Conservation (phyloP, 2,888 invertebrate species). For the Plebejus argus region DNA sequence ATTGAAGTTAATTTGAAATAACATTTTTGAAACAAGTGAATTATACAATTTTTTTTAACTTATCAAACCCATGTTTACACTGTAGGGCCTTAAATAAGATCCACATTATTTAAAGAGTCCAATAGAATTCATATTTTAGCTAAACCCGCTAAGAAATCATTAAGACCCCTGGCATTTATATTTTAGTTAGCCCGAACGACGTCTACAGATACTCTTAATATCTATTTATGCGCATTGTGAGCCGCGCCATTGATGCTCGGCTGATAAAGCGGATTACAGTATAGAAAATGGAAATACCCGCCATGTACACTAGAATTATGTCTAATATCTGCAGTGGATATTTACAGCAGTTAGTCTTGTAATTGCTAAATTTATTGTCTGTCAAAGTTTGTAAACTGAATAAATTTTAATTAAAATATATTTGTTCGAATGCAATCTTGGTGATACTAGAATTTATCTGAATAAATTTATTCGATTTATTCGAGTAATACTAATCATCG, state of each 20-base stretch:
- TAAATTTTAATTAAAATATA: conserved; percentile 40
- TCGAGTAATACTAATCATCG: conserved; percentile 37
- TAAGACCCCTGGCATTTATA: neutral
- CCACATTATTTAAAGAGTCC: no score
- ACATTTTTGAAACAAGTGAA: no score
- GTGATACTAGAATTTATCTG: conserved; percentile 35
- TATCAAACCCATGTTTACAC: no score
- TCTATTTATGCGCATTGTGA: conserved; percentile 28
- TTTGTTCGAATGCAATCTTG: conserved; percentile 35
- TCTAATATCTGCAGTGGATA: conserved; percentile 15
- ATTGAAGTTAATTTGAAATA: no score
- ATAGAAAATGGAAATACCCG: conserved; percentile 3
- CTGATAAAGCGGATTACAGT: neutral
- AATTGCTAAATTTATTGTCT: conserved; percentile 35
- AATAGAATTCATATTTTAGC: no score
- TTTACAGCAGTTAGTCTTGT: conserved; percentile 33
- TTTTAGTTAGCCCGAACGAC: no score
- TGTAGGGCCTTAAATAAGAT: no score
- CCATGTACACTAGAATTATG: conserved; percentile 14
- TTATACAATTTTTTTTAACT: no score
- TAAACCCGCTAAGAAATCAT: neutral
- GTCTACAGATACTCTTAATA: conserved; percentile 36
- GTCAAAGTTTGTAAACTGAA: conserved; percentile 44
- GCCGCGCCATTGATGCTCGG: neutral
- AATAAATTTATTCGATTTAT: conserved; percentile 36